A percentile compares a stretch with the other conserved stretches of the same genome.
phyloP scores from a whole-genome alignment of 2,113 vertebrate species.

The Hippocampus barbouri region DNA sequence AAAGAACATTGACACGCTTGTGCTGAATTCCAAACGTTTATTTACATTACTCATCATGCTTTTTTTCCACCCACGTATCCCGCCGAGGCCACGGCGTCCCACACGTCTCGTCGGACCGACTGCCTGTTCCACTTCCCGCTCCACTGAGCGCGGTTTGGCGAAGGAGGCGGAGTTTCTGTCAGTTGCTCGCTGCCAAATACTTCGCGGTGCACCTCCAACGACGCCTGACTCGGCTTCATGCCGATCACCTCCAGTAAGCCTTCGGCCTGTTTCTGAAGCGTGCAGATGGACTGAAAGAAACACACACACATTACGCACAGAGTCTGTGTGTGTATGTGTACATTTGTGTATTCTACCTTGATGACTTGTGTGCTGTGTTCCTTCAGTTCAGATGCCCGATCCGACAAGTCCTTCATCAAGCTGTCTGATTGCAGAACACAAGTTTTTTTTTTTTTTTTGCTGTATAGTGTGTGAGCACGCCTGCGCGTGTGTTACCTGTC shows the following conservation, averaged over 20 bases:
- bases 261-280: slow-evolving; percentile 78
- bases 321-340: no score
- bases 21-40: no score
- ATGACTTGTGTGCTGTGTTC: slow-evolving; percentile 73
- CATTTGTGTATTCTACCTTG: slow-evolving; percentile 73
- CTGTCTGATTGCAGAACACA: slow-evolving; percentile 49
- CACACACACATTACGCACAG: accelerated
- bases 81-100: neutral
- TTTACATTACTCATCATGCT: no score
- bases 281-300: slow-evolving; percentile 72
- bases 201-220: slow-evolving; percentile 70
- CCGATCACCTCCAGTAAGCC: slow-evolving; percentile 78
- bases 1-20: no score
- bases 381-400: slow-evolving; percentile 65
- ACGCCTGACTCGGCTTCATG: slow-evolving; percentile 69
- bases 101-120: slow-evolving; percentile 26
- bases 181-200: slow-evolving; percentile 44
- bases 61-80: neutral
- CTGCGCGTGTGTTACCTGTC: neutral
- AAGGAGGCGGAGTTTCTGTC: neutral
- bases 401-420: slow-evolving; percentile 69
- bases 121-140: slow-evolving; percentile 35
- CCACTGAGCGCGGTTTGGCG: neutral
- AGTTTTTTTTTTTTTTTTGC: neutral
- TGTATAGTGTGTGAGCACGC: neutral